phyloP scores from a whole-genome alignment of 2,113 vertebrate species.

The Platichthys flesus region DNA sequence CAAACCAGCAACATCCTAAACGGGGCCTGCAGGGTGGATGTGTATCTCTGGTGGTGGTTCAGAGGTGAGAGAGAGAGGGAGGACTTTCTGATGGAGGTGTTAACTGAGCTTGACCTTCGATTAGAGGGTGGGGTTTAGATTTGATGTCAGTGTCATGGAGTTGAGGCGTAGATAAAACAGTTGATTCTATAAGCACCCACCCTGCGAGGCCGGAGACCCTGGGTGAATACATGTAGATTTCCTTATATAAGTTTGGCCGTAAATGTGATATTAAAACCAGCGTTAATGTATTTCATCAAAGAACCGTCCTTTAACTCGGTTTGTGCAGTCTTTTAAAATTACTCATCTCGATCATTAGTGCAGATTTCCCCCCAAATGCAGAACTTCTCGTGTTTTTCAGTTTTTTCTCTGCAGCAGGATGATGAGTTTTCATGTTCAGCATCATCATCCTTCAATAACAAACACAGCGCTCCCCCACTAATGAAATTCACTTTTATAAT shows the following conservation, averaged over 20 bases:
- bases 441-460: conserved; percentile 32
- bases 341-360: not conserved
- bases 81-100: not conserved
- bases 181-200: too few relatives aligned
- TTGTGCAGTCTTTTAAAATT: too few relatives aligned
- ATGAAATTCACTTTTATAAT: conserved; percentile 36
- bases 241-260: too few relatives aligned
- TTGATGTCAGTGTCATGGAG: not conserved
- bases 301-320: too few relatives aligned
- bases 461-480: conserved; percentile 7
- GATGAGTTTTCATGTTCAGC: conserved; percentile 23
- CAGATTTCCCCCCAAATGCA: not conserved
- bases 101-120: too few relatives aligned
- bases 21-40: conserved; percentile 6
- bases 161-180: too few relatives aligned
- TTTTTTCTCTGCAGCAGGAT: not conserved
- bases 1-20: not conserved
- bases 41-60: not conserved
- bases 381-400: not conserved
- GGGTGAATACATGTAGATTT: too few relatives aligned
- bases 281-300: too few relatives aligned
- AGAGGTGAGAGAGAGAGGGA: not conserved
- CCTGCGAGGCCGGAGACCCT: too few relatives aligned
- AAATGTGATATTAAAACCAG: too few relatives aligned
- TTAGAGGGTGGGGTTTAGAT: not conserved